Evolutionary conservation across 2,797 vertebrate genomes (phyloP), one percentile per base, ranked within the genome.

Genomic region (Argentina silus): DNA sequence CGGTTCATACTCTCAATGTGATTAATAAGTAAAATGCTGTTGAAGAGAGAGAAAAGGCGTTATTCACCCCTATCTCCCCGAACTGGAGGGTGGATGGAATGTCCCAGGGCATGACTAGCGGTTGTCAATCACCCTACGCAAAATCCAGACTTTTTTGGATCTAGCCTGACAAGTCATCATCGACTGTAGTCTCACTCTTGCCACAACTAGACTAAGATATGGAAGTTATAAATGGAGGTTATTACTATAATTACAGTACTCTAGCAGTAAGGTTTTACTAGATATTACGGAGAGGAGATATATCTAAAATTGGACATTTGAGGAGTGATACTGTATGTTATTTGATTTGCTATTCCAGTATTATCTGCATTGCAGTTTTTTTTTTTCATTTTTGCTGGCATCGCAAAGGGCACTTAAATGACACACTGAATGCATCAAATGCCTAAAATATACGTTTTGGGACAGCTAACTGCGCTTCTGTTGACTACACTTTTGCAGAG

Each of bases 21-120:
- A 94, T 94, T 95, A 94, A 93, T 92, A 93, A 90, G 88, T 89
- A 91, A 93, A 93, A 93, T 76, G 86, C 87, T 84, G 86, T 87
- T 86, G 89, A 91, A 84, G 87, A 91, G 84, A 89, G 89, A 90
- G 85, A 87, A 90, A 89, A 86, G 85, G 79, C 78, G 85, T 87
- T 88, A 86, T 89, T 89, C 89, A 89, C 78, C 89, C 84, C 86
- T 77, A 89, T 91, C 89, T 84, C 76, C 78, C 80, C 75, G 73
- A 73, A 81, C 80, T 66, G 55, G 17, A 59, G 21, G 61, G 61
- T 1, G 71, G 78, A 81, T 77, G 63, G 76, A 87, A 75, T 81
- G 83, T 88, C 84, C 84, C 23, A 5, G 57, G 75, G 87, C 83
- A 81, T 85, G 80, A 78, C 65, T 70, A 78, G 74, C 78, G 83